These are phyloP conservation scores for Poecilia latipinna DNA, from an alignment of 2,113 vertebrate species.

Conservation along the genomic window DNA sequence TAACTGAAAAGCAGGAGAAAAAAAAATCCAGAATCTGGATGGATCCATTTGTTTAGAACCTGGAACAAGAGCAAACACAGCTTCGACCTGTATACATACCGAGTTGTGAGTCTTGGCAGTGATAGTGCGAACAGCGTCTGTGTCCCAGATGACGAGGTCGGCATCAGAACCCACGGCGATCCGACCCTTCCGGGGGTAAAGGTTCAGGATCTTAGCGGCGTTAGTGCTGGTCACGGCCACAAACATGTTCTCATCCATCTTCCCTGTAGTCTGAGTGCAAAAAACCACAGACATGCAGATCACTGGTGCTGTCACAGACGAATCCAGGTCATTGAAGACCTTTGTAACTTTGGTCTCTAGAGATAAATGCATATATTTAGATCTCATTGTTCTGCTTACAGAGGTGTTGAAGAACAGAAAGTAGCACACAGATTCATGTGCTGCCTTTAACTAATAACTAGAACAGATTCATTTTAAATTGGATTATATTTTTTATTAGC, in stretches of 20 bases:
- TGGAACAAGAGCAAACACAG: background rate
- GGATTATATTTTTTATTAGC: no score
- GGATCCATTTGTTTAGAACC: background rate
- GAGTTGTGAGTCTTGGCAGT: constrained; percentile 96
- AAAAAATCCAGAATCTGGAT: background rate
- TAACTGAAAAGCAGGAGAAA: background rate
- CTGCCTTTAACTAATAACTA: no score
- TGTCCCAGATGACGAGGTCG: constrained; percentile 97
- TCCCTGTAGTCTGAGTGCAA: constrained; percentile 88
- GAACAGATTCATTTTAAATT: no score
- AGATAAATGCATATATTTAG: constrained; percentile 1
- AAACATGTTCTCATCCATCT: constrained; percentile 99
- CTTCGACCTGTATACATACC: constrained; percentile 73
- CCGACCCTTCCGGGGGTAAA: constrained; percentile 96
- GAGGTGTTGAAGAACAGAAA: background rate
- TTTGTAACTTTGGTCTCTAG: no score
- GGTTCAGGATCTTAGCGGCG: constrained; percentile 96
- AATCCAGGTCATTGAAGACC: background rate
- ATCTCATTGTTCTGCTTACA: background rate
- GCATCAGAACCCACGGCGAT: constrained; percentile 95
- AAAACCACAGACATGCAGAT: background rate
- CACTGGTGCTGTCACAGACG: background rate
- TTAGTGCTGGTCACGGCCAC: constrained; percentile 98
- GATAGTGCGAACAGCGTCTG: constrained; percentile 91
- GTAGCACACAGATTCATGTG: background rate